Base-by-base conservation (phyloP, 2,888 invertebrate genomes). In the Adineta ricciae region DNA sequence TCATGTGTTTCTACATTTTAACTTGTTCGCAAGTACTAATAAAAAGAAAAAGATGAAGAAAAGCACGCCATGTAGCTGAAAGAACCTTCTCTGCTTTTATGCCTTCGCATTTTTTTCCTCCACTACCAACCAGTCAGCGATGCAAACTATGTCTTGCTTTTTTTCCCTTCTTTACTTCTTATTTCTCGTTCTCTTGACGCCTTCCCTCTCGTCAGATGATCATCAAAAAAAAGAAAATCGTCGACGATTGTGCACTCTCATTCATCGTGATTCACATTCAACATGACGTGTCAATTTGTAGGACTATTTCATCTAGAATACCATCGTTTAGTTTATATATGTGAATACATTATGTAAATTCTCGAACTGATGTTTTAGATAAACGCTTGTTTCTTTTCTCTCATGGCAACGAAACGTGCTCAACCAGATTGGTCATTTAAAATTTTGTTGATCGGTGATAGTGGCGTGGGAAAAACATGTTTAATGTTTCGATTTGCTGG, bases 401-500 rank as follows among this genome's bases (percentile, higher is more conserved):
- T 64, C 32, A 64, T 64, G 64, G 27, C 64, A 27, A 41, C 38
- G 78, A 41, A 24, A 41, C 78, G 41, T n/a, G n/a, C 11, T 41
- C 78, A 78, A 78, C 78, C 78, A 89, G 92, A 93, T 90, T 89
- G 92, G 87, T 89, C 93, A 85, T 93, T 93, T 89, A 93, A 93
- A 88, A 89, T 93, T 85, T 89, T 93, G 86, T 88, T 93, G 50
- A 93, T 93, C 87, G 93, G 92, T 41, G 92, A 92, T 88, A 91
- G 91, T 11, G 92, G 92, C 83, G 92, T 92, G 32, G 92, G 91
- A 32, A 91, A 91, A 87, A 93, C 92, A 82, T 92, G 92, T 89
- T 91, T 93, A 87, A 88, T 93, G 73, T 92, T 92, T 88, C 89
- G 92, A 88, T 93, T 92, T 89, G 92, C 92, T 84, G 93, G 93